phyloP scores from a whole-genome alignment of 2,888 invertebrate species.

The Rhagonycha fulva region DNA sequence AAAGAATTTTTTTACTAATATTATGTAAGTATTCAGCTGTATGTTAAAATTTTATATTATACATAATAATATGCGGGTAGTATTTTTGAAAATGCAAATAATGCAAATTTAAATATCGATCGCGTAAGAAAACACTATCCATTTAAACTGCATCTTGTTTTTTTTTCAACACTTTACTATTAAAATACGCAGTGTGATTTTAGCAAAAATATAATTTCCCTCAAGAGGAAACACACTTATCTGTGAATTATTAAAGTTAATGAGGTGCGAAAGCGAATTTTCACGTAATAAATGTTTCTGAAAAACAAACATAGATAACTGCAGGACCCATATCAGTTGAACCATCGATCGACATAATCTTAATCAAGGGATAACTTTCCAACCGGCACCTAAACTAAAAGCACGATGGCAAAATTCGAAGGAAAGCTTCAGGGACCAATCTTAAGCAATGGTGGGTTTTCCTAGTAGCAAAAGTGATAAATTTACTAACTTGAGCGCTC shows the following conservation, averaged over 20 bases:
- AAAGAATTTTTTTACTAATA: neutral
- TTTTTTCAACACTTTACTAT: too few species aligned
- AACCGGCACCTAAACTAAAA: neutral
- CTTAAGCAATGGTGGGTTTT: neutral
- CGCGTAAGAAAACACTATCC: neutral
- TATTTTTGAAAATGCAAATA: neutral
- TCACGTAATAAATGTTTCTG: neutral
- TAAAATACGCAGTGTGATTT: too few species aligned
- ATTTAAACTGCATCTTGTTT: neutral
- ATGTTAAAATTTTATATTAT: neutral
- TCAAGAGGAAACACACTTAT: neutral
- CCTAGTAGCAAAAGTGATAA: neutral
- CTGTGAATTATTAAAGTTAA: neutral
- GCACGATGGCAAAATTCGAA: neutral
- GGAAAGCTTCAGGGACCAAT: neutral
- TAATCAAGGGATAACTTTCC: neutral
- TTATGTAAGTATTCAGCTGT: neutral
- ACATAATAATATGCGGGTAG: neutral
- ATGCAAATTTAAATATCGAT: neutral
- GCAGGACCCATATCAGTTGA: neutral
- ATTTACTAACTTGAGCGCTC: neutral
- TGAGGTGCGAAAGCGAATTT: neutral
- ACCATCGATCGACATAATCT: neutral
- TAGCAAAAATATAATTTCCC: too few species aligned
- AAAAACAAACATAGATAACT: neutral